Evolutionary conservation across 2,113 vertebrate genomes (phyloP).

Genomic region (Mobula hypostoma): DNA sequence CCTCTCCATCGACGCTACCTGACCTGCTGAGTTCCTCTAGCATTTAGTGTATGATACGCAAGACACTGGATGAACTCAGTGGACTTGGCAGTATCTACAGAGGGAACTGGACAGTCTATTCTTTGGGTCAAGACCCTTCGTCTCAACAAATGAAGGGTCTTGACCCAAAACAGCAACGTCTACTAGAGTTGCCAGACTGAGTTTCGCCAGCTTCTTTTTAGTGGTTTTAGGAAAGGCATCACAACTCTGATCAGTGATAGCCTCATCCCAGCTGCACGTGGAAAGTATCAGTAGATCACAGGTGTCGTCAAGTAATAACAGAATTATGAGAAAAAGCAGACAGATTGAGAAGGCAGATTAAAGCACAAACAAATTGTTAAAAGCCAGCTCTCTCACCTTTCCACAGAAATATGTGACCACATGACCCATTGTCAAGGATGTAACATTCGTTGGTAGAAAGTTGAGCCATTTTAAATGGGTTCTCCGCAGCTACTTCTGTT

Average conservation of each 20-base stretch:
- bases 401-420: slow-evolving; percentile 59
- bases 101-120: no score
- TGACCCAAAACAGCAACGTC: no score
- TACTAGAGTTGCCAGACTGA: no score
- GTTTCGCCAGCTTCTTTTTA: no score
- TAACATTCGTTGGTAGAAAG: slow-evolving; percentile 56
- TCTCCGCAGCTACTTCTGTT: slow-evolving; percentile 46
- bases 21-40: no score
- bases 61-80: no score
- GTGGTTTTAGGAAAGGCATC: no score
- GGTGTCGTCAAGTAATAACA: not conserved
- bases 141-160: no score
- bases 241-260: not conserved
- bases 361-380: not conserved
- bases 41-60: no score
- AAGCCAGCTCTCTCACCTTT: slow-evolving; percentile 52
- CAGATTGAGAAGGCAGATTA: not conserved
- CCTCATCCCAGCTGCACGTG: not conserved
- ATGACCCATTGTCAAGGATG: slow-evolving; percentile 56
- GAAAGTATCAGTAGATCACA: not conserved
- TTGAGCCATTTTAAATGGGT: slow-evolving; percentile 57
- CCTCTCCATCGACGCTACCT: no score
- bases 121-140: no score
- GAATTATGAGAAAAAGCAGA: not conserved
- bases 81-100: no score